These are phyloP conservation scores for Cosmorhoe ocellata DNA, from an alignment of 2,888 invertebrate genomes.

Conservation along the genomic window DNA sequence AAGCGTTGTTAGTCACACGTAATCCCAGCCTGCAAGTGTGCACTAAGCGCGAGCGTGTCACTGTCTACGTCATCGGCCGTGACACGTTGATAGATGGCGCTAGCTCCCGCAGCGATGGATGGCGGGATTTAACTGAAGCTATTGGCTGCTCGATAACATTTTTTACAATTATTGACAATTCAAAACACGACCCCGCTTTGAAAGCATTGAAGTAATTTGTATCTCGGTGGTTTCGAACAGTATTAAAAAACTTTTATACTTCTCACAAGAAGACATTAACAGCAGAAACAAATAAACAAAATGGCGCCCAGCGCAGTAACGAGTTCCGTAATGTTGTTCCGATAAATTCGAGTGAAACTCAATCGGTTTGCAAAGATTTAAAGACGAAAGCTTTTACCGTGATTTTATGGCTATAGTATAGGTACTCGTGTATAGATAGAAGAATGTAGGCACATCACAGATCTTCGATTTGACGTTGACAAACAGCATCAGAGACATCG, in stretches of 20 bases:
- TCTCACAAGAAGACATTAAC: slow-evolving; percentile 4
- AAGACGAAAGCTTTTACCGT: slow-evolving; percentile 10
- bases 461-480: too few relatives aligned
- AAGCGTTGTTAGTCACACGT: too few relatives aligned
- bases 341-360: slow-evolving; percentile 20
- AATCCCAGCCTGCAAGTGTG: background rate
- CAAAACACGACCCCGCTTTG: too few relatives aligned
- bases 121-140: slow-evolving; percentile 1
- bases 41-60: background rate
- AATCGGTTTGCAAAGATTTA: slow-evolving; percentile 20
- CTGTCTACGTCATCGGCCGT: slow-evolving; percentile 4
- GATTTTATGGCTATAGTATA: background rate
- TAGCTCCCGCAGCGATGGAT: background rate
- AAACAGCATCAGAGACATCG: too few relatives aligned
- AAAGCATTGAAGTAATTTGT: too few relatives aligned
- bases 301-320: background rate
- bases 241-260: background rate
- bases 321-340: slow-evolving; percentile 20
- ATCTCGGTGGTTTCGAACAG: background rate
- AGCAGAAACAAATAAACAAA: slow-evolving; percentile 10
- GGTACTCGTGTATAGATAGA: too few relatives aligned
- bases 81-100: slow-evolving; percentile 8
- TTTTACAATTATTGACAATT: background rate
- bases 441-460: too few relatives aligned
- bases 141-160: background rate